Conservation (phyloP, 2,888 invertebrate genomes). For the Pammene aurita region DNA sequence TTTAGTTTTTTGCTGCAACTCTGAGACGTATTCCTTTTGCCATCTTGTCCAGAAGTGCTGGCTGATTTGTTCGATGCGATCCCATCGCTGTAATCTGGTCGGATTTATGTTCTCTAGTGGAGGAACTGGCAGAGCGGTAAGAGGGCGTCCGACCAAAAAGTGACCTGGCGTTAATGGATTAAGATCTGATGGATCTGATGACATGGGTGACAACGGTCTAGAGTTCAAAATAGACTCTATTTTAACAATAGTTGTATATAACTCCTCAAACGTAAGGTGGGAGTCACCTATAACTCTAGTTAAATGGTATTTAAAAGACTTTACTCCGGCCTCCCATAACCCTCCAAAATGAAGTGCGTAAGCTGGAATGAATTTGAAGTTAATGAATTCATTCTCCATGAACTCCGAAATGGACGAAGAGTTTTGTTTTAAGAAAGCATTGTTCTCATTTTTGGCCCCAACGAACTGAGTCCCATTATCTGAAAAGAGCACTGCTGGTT, state of each 20-base stretch:
- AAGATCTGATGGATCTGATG: conserved; percentile 5
- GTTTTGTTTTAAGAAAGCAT: conserved; percentile 6
- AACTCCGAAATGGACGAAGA: neutral
- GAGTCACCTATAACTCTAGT: conserved; percentile 22
- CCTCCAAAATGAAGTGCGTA: conserved; percentile 18
- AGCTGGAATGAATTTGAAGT: conserved; percentile 16
- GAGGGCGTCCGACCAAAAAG: conserved; percentile 29
- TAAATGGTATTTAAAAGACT: conserved; percentile 24
- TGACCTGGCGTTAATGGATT: conserved; percentile 28
- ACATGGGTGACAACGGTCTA: too few species aligned
- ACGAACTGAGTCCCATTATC: too few species aligned
- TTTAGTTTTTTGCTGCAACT: conserved; percentile 43
- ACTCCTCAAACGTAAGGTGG: neutral
- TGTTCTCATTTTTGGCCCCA: neutral
- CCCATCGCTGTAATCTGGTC: conserved; percentile 21
- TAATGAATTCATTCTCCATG: neutral
- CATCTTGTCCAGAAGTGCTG: conserved; percentile 31
- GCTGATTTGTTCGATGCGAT: conserved; percentile 19
- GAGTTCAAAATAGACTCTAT: conserved; percentile 23
- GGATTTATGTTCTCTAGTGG: conserved; percentile 9
- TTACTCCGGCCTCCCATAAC: conserved; percentile 24
- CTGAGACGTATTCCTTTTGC: conserved; percentile 23
- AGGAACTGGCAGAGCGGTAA: conserved; percentile 25
- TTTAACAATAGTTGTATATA: conserved; percentile 25
- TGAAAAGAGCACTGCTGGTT: neutral